Evolutionary conservation across 2,797 vertebrate species (phyloP), one percentile per base, ranked within the genome.

Genomic region (Hemitrygon akajei): DNA sequence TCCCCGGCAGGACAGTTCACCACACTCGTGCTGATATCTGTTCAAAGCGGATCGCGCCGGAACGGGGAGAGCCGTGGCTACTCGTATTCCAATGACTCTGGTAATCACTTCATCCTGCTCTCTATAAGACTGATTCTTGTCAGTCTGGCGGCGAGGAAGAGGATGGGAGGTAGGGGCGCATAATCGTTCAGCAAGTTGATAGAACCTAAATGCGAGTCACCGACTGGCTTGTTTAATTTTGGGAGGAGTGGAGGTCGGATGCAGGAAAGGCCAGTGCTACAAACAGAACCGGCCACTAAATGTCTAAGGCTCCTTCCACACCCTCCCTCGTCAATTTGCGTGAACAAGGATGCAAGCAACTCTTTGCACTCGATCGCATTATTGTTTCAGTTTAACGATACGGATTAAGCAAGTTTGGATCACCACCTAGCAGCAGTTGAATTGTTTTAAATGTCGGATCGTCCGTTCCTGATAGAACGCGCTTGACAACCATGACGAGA

Each of bases 101-200:
- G 56, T 86, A 27, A 47, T 5, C 18, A 92, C 12, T 40, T 81
- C 11, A 75, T 40, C 20, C 69, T 14, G 60, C 16, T 66, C 86
- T 66, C 47, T 47, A 3, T 2, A 12, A 89, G 60, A 34, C 86
- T 18, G 34, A 5, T 37, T 69, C 37, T 34, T 73, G 34, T 40
- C 6, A 25, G 34, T 73, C 34, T 30, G 40, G 71, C 63, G 22
- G 37, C n/a, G 11, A 63, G 7, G 11, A 0, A 18, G 20, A 37
- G 18, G 79, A 37, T 16, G 16, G 63, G 69, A n/a, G 30, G 12
- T 14, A 6, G 25, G 47, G 47, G 47, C 98, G 98, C 71, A 27
- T 96, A 94, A 84, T 47, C 94, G 94, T 95, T 94, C 94, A 6
- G 22, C 25, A 25, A 63, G 56, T 1, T 60, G 40, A 30, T 37